These are phyloP conservation scores for Nephrocerus scutellatus DNA, from an alignment of 2,888 invertebrate species.

Conservation along the genomic window DNA sequence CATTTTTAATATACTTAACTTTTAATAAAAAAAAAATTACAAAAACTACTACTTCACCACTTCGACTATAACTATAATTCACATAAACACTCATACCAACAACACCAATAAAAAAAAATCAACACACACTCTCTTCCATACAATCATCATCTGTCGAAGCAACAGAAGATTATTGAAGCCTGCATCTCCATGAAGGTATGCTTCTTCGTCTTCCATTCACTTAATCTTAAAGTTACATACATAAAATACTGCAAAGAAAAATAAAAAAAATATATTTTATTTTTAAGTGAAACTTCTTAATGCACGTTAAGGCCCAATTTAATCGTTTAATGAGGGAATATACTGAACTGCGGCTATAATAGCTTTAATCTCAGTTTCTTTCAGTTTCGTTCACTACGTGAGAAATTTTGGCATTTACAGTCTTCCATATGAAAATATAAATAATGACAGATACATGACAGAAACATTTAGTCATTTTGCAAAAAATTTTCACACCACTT, in stretches of 20 bases:
- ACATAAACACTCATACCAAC: conserved; percentile 23
- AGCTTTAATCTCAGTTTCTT: too few species aligned
- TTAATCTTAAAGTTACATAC: conserved; percentile 15
- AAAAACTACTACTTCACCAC: background rate
- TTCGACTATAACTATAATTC: background rate
- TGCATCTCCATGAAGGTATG: conserved; percentile 89
- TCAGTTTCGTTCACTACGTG: too few species aligned
- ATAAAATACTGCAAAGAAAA: conserved; percentile 13
- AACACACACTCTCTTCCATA: conserved; percentile 20
- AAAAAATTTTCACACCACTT: too few species aligned
- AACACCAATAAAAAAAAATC: conserved; percentile 16
- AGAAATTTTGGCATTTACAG: too few species aligned
- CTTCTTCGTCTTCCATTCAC: conserved; percentile 25
- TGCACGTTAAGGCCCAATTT: too few species aligned
- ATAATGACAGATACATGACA: too few species aligned
- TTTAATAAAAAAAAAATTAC: conserved; percentile 10
- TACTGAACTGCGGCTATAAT: too few species aligned
- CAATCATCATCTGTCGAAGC: conserved; percentile 49
- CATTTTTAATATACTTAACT: conserved; percentile 2
- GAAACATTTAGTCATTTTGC: too few species aligned
- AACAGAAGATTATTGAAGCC: conserved; percentile 88
- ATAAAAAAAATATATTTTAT: conserved; percentile 12
- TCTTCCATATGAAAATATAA: too few species aligned
- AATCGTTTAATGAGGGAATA: too few species aligned
- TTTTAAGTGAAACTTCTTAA: too few species aligned